Evolutionary conservation across 2,113 vertebrate species (phyloP).

Genomic region (Oryzias curvinotus): DNA sequence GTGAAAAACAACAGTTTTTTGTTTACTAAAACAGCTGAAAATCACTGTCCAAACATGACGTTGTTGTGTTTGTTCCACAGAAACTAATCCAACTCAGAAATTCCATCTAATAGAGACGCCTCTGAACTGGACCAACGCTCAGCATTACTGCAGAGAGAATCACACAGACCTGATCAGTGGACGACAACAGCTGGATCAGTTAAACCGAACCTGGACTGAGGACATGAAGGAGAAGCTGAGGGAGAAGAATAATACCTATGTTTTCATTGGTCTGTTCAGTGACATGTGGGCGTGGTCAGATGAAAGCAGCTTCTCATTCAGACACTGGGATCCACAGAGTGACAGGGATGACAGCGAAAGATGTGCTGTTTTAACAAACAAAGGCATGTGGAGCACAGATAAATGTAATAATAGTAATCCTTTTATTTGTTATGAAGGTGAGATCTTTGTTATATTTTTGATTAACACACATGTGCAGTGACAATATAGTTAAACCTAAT

Average conservation of each 20-base stretch:
- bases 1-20: background rate
- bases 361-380: constrained; percentile 6
- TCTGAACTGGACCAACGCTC: rapidly evolving
- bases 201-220: rapidly evolving
- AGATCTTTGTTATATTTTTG: background rate
- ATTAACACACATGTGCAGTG: no score
- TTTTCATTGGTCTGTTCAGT: constrained; percentile 3
- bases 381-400: background rate
- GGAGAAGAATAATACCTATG: no score
- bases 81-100: rapidly evolving
- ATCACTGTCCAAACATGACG: background rate
- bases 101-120: rapidly evolving
- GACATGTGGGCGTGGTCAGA: constrained; percentile 5
- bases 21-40: background rate
- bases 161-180: constrained; percentile 36
- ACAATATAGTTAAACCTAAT: no score
- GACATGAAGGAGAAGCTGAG: rapidly evolving
- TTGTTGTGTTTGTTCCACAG: background rate
- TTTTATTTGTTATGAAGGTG: constrained; percentile 35
- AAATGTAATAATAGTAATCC: rapidly evolving
- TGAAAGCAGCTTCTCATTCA: constrained; percentile 1
- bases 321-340: background rate
- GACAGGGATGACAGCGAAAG: background rate
- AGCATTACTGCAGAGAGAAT: constrained; percentile 1
- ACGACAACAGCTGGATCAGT: rapidly evolving